phyloP scores from a whole-genome alignment of 2,888 invertebrate species.

The Drosophila percnosoma region DNA sequence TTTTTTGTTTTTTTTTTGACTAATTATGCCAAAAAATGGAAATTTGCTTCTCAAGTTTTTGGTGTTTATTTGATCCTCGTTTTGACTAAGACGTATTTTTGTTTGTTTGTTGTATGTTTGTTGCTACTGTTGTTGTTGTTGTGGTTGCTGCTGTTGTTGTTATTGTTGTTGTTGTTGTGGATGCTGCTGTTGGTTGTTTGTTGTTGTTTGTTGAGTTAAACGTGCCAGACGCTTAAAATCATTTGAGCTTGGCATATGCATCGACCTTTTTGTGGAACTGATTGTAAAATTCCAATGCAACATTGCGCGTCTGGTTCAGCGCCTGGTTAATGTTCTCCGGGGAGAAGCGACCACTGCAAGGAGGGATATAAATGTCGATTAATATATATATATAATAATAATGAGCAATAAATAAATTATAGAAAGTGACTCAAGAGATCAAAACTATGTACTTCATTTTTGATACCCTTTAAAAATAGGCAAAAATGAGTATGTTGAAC shows the following conservation, averaged over 20 bases:
- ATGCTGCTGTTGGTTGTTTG: constrained; percentile 12
- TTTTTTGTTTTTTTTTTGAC: constrained; percentile 13
- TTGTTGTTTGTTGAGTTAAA: constrained; percentile 38
- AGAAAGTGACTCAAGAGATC: neutral
- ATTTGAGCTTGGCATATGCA: constrained; percentile 89
- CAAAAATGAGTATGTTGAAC: neutral
- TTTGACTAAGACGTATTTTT: constrained; percentile 62
- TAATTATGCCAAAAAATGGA: constrained; percentile 43
- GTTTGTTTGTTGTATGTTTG: constrained; percentile 21
- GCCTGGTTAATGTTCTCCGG: constrained; percentile 91
- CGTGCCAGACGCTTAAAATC: constrained; percentile 84
- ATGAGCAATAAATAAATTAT: neutral
- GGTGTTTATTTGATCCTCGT: constrained; percentile 16
- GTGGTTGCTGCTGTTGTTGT: constrained; percentile 26
- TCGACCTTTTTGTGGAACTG: constrained; percentile 93
- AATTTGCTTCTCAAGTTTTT: constrained; percentile 31
- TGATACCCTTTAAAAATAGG: neutral
- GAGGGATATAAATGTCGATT: neutral
- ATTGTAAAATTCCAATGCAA: constrained; percentile 89
- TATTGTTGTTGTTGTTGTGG: constrained; percentile 18
- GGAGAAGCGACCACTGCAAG: constrained; percentile 89
- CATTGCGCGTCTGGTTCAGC: constrained; percentile 89
- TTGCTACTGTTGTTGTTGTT: constrained; percentile 31
- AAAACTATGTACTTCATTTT: too few species aligned
- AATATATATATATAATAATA: neutral